Conservation (phyloP, 2,888 invertebrate species). For the Copidosoma aretas region DNA sequence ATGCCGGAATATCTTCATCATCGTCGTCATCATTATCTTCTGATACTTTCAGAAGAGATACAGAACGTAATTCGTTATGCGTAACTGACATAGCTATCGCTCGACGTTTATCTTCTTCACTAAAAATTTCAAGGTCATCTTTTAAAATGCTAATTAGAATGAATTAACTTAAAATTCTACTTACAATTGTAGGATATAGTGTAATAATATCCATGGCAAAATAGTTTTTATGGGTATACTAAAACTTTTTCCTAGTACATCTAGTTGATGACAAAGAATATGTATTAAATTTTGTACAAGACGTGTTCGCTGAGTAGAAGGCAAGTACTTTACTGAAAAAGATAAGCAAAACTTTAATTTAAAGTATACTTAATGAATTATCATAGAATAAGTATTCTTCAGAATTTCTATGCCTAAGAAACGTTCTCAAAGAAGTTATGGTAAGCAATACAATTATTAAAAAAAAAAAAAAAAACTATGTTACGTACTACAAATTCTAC, state of each 20-base stretch:
- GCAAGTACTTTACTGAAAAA: slow-evolving; percentile 61
- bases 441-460: too few relatives aligned
- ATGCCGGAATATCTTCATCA: slow-evolving; percentile 72
- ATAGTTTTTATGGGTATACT: slow-evolving; percentile 75
- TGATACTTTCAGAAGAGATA: slow-evolving; percentile 45
- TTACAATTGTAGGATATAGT: slow-evolving; percentile 75
- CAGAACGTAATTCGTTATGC: slow-evolving; percentile 47
- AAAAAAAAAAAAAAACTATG: too few relatives aligned
- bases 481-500: too few relatives aligned
- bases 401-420: too few relatives aligned
- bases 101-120: slow-evolving; percentile 74
- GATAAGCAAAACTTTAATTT: too few relatives aligned
- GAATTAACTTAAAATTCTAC: slow-evolving; percentile 62
- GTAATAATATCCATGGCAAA: slow-evolving; percentile 83
- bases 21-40: slow-evolving; percentile 55
- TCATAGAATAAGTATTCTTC: too few relatives aligned
- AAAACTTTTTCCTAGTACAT: slow-evolving; percentile 69
- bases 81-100: slow-evolving; percentile 59
- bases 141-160: slow-evolving; percentile 12
- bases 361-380: too few relatives aligned
- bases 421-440: too few relatives aligned
- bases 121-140: slow-evolving; percentile 46
- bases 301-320: slow-evolving; percentile 69
- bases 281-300: slow-evolving; percentile 78
- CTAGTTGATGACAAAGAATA: slow-evolving; percentile 80